These are phyloP conservation scores for Pecten maximus DNA, from an alignment of 2,888 invertebrate genomes.

Conservation along the genomic window DNA sequence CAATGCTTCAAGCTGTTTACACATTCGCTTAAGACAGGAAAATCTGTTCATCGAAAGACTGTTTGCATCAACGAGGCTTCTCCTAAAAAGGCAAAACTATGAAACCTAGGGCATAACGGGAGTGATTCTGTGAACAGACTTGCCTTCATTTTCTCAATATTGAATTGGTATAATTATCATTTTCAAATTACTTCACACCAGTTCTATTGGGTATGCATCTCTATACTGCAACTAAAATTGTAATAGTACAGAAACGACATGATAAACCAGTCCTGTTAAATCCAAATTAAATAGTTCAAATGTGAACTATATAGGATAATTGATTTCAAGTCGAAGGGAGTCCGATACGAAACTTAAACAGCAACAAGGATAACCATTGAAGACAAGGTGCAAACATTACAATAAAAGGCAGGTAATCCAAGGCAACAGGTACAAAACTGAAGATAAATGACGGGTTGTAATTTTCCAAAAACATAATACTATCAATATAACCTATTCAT, in stretches of 20 bases:
- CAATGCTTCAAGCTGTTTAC: neutral
- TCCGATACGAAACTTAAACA: too few relatives aligned
- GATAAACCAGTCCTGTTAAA: neutral
- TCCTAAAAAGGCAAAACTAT: slow-evolving; percentile 22
- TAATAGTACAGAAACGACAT: neutral
- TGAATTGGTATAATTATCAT: neutral
- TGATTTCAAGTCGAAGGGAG: too few relatives aligned
- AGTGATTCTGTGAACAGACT: neutral
- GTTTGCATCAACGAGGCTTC: neutral
- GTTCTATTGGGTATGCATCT: neutral
- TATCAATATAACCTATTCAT: neutral
- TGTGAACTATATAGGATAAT: neutral
- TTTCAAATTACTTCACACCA: neutral
- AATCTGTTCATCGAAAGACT: neutral
- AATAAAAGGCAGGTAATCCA: too few relatives aligned
- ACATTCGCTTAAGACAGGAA: neutral
- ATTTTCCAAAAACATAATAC: neutral
- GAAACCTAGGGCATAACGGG: neutral
- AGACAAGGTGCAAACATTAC: too few relatives aligned
- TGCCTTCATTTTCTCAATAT: neutral
- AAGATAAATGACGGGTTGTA: neutral
- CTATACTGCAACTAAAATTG: neutral
- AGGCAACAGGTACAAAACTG: too few relatives aligned
- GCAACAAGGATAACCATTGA: too few relatives aligned
- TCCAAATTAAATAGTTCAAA: neutral